Conservation (phyloP, 2,113 vertebrate species). For the Rhipidura dahli region DNA sequence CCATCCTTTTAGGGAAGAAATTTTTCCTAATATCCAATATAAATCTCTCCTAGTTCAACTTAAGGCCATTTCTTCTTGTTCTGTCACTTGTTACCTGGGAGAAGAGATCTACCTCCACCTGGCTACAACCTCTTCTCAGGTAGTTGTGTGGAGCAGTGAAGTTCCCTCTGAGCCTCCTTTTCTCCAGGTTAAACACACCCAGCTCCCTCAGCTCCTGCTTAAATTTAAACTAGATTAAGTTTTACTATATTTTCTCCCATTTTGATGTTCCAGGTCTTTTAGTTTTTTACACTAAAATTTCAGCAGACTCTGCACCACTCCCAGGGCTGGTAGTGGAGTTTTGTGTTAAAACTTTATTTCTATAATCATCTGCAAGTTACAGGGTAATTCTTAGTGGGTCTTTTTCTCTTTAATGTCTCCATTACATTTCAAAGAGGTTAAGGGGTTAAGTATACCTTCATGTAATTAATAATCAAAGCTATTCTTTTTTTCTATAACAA, state of each 20-base stretch:
- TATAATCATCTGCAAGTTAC: neutral
- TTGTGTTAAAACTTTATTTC: neutral
- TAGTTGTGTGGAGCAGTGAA: neutral
- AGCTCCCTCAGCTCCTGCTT: neutral
- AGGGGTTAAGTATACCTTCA: neutral
- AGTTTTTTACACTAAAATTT: neutral
- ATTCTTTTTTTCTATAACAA: neutral
- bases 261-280: neutral
- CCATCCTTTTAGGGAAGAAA: neutral
- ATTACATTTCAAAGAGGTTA: neutral
- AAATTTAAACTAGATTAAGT: neutral
- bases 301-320: neutral
- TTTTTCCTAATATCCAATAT: neutral
- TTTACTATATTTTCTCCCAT: neutral
- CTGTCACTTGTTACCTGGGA: neutral
- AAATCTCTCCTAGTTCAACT: neutral
- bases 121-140: neutral
- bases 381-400: neutral
- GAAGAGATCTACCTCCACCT: neutral
- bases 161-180: neutral
- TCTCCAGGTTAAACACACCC: neutral
- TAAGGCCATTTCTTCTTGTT: neutral
- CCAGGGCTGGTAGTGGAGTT: neutral
- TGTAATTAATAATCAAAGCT: neutral
- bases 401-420: neutral